Evolutionary conservation across 2,888 invertebrate genomes (phyloP), one percentile per base, ranked within the genome.

Genomic region (Endomychus coccineus): DNA sequence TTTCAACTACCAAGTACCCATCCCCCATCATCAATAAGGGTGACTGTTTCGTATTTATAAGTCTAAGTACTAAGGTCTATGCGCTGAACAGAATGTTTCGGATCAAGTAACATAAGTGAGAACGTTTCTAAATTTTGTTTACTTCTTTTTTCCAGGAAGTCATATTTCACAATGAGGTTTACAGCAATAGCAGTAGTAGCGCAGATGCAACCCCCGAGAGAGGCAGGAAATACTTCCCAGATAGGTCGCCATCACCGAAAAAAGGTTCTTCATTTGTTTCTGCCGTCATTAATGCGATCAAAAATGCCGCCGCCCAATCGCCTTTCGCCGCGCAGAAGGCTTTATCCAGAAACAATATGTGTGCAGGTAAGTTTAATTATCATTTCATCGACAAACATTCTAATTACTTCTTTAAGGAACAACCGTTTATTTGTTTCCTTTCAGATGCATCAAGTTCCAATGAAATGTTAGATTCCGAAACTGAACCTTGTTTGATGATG

Each of bases 401-500:
- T 24, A 25, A 14, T 10, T 23, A 21, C 10, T 10, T 19, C 14
- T 5, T 19, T 19, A 7, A 5, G 5, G 19, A 19, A 19, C 21
- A 19, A 6, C 6, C 6, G 6, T n/a, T 19, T 19, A 19, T 6
- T 6, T 42, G 9, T 34, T 23, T 25, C 39, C 22, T 43, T 53
- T 17, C 44, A 80, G 81, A 82, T 50, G 77, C 78, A 56, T 70
- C 71, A 16, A 83, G 83, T 64, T 83, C 83, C 11, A 80, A 80
- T 3, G 85, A 85, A 55, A 71, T 86, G 61, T 69, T 86, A 21
- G 85, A 86, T 62, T 85, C 84, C 0, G 86, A 86, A 70, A 85
- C 85, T 0, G 85, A 85, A 55, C 85, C 85, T 0, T 83, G 83
- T 51, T 69, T 86, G 13, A 83, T 85, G 74, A 85, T 84, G 71